A percentile compares a stretch with the other conserved stretches of the same genome.
Conservation (phyloP, 2,113 vertebrate genomes). For the Leucosticte australis region DNA sequence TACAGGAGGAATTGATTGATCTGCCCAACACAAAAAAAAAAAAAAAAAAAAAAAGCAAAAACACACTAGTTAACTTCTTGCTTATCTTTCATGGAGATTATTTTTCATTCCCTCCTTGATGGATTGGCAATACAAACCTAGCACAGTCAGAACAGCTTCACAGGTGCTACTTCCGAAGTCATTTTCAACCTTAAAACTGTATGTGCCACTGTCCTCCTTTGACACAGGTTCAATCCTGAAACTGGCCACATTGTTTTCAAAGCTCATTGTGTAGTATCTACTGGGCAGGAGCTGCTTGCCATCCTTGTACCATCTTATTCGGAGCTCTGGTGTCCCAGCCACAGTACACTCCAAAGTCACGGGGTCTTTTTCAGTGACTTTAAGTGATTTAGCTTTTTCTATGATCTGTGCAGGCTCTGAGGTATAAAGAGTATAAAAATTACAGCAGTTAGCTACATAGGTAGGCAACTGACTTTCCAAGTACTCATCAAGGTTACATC, state of each 20-base stretch:
- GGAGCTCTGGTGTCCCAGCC: conserved; percentile 92
- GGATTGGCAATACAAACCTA: conserved; percentile 84
- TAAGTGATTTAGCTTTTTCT: conserved; percentile 90
- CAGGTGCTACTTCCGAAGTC: conserved; percentile 91
- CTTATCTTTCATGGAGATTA: background rate
- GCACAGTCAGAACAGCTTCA: conserved; percentile 83
- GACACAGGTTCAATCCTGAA: conserved; percentile 90
- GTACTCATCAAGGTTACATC: background rate
- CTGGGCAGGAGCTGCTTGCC: conserved; percentile 89
- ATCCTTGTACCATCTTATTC: conserved; percentile 92
- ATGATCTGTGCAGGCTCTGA: conserved; percentile 91
- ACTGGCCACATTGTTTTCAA: conserved; percentile 90
- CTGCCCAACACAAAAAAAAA: conserved; percentile 78
- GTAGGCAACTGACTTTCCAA: background rate
- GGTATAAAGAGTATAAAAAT: conserved; percentile 33
- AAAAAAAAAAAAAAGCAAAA: conserved; percentile 63
- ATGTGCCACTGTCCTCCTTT: conserved; percentile 89
- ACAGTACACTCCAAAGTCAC: conserved; percentile 93
- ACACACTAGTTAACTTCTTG: conserved; percentile 24
- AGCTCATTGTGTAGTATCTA: conserved; percentile 89
- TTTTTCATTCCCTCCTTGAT: background rate
- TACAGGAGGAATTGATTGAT: conserved; percentile 90
- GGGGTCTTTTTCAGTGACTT: conserved; percentile 90
- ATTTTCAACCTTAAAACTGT: conserved; percentile 91
- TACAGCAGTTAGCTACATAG: background rate